phyloP scores from a whole-genome alignment of 2,888 invertebrate genomes.

The Phragmatobia fuliginosa region DNA sequence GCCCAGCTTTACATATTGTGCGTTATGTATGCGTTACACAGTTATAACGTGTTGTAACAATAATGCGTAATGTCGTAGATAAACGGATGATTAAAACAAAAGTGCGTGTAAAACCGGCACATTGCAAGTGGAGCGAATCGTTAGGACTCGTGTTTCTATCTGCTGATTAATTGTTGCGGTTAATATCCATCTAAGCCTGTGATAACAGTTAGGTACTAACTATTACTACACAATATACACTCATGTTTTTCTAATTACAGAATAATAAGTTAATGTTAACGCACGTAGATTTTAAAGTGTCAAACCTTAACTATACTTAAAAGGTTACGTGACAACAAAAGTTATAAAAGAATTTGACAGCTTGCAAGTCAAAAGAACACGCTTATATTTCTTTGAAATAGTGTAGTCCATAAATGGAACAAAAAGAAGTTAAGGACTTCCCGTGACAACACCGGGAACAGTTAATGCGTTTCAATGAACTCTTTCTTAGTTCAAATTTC shows the following conservation, averaged over 20 bases:
- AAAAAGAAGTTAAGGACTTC: conserved; percentile 44
- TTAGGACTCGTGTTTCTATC: conserved; percentile 12
- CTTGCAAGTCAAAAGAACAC: conserved; percentile 40
- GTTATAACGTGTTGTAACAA: conserved; percentile 58
- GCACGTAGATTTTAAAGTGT: conserved; percentile 21
- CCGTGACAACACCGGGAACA: conserved; percentile 46
- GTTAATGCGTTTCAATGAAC: conserved; percentile 48
- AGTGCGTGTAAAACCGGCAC: conserved; percentile 55
- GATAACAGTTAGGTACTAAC: not conserved
- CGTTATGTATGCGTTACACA: conserved; percentile 51
- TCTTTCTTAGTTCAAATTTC: conserved; percentile 36
- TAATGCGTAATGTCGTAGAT: conserved; percentile 65
- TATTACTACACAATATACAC: not conserved
- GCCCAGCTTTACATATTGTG: conserved; percentile 40
- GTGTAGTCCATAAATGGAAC: conserved; percentile 41
- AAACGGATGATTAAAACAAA: conserved; percentile 60
- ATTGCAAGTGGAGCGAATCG: conserved; percentile 59
- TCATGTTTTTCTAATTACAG: not conserved
- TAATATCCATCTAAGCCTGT: not conserved
- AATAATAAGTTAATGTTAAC: conserved; percentile 19
- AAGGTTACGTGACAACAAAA: conserved; percentile 31
- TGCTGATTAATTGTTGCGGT: not conserved
- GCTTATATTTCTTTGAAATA: conserved; percentile 39
- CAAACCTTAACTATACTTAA: conserved; percentile 27
- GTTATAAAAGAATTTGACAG: conserved; percentile 34